These are phyloP conservation scores for Acropora tenuis DNA, from an alignment of 64 coral and sea anemone species.

Conservation along the genomic window DNA sequence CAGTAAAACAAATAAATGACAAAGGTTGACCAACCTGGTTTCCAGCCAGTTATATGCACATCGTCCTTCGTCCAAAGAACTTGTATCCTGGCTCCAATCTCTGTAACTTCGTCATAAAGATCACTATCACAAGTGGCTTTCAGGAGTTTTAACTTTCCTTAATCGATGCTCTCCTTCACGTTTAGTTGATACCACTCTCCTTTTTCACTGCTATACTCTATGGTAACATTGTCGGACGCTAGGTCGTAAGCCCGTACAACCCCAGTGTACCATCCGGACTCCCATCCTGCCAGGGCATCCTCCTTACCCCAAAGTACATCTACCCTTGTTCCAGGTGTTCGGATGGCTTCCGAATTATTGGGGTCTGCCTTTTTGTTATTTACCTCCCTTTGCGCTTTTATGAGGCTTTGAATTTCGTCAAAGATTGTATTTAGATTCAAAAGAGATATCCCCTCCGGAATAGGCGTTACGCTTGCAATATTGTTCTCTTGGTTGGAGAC, in stretches of 20 bases:
- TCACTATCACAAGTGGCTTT: not conserved
- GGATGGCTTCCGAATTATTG: not conserved
- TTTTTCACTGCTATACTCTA: slow-evolving; percentile 1
- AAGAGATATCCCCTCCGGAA: not conserved
- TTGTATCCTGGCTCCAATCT: not conserved
- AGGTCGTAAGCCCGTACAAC: not conserved
- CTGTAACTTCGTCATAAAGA: not conserved
- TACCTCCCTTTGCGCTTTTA: not conserved
- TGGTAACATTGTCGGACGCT: not conserved
- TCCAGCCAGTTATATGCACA: slow-evolving; percentile 15
- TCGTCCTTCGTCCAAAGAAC: slow-evolving; percentile 25
- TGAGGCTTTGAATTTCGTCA: not conserved
- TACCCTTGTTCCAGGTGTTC: not conserved
- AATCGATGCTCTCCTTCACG: not conserved
- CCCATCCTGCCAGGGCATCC: slow-evolving; percentile 10
- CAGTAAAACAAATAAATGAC: too few species aligned
- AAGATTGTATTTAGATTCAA: not conserved
- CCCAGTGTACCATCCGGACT: slow-evolving; percentile 1
- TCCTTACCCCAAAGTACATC: not conserved
- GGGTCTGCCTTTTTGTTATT: not conserved
- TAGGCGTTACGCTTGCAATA: not conserved
- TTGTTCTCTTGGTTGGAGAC: not conserved
- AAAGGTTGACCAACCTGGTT: slow-evolving; percentile 1
- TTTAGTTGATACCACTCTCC: not conserved
- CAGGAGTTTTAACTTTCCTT: not conserved